Evolutionary conservation across 2,888 invertebrate species (phyloP).

Genomic region (Nomada fucata): DNA sequence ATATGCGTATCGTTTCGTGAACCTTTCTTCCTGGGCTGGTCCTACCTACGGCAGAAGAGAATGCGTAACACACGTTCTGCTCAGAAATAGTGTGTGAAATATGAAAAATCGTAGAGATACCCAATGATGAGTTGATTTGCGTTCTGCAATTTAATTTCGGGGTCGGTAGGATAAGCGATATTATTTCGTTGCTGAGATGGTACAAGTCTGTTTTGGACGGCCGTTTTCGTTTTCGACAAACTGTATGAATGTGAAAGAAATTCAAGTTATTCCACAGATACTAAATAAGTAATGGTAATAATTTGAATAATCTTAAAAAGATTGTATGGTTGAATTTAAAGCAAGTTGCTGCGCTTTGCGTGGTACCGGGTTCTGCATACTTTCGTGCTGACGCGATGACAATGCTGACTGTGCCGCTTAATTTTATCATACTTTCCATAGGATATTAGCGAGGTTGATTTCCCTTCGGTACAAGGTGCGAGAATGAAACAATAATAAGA

Average conservation of each 20-base stretch:
- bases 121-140: no score
- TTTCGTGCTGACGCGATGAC: conserved; percentile 29
- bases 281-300: background rate
- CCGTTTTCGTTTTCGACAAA: no score
- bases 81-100: background rate
- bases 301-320: background rate
- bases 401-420: background rate
- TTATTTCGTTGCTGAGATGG: no score
- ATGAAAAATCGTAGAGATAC: no score
- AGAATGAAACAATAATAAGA: background rate
- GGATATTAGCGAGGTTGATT: background rate
- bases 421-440: background rate
- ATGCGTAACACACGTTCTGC: background rate
- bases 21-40: background rate
- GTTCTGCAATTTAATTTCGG: no score
- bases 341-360: background rate
- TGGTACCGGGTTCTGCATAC: conserved; percentile 10
- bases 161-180: no score
- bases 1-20: background rate
- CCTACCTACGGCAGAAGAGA: background rate
- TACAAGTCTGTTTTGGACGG: no score
- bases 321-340: background rate
- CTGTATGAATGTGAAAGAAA: background rate
- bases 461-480: background rate
- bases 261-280: background rate